Evolutionary conservation across 2,888 invertebrate genomes (phyloP).

Genomic region (Melieria crassipennis): DNA sequence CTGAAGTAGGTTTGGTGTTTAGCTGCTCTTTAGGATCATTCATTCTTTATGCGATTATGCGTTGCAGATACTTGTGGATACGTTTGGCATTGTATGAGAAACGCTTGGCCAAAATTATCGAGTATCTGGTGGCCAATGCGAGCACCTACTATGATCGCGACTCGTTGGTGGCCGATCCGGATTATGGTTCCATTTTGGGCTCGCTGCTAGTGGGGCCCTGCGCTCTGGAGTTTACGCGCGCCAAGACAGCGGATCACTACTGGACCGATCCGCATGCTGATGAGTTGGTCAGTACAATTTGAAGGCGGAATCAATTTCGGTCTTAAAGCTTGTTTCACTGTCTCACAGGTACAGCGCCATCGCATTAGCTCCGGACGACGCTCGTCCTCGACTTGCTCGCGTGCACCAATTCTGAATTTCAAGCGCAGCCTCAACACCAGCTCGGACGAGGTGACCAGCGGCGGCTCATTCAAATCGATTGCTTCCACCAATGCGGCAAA

Average conservation of each 20-base stretch:
- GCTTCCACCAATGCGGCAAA: conserved; percentile 72
- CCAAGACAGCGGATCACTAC: conserved; percentile 88
- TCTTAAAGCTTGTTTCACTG: background rate
- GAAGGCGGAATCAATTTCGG: too few species aligned
- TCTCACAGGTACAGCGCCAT: conserved; percentile 67
- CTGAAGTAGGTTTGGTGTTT: conserved; percentile 65
- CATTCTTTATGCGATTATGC: background rate
- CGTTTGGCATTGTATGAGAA: conserved; percentile 92
- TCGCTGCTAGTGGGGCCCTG: conserved; percentile 93
- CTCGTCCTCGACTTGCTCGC: conserved; percentile 77
- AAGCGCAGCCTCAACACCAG: conserved; percentile 79
- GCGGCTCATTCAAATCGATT: conserved; percentile 58
- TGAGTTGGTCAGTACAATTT: conserved; percentile 73
- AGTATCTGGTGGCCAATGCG: conserved; percentile 85
- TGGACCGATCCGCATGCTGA: conserved; percentile 96
- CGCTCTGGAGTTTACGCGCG: conserved; percentile 89
- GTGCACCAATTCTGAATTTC: conserved; percentile 78
- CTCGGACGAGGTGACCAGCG: conserved; percentile 74
- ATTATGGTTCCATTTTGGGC: conserved; percentile 89
- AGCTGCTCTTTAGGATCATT: background rate
- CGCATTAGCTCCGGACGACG: conserved; percentile 84
- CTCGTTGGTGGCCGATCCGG: conserved; percentile 88
- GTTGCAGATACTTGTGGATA: conserved; percentile 86
- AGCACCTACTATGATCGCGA: conserved; percentile 89
- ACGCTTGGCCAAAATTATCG: conserved; percentile 86